Percentiles rank a stretch among this genome's conserved stretches.
phyloP scores from a whole-genome alignment of 2,888 invertebrate species.

The Ptycholaimellus sp. region DNA sequence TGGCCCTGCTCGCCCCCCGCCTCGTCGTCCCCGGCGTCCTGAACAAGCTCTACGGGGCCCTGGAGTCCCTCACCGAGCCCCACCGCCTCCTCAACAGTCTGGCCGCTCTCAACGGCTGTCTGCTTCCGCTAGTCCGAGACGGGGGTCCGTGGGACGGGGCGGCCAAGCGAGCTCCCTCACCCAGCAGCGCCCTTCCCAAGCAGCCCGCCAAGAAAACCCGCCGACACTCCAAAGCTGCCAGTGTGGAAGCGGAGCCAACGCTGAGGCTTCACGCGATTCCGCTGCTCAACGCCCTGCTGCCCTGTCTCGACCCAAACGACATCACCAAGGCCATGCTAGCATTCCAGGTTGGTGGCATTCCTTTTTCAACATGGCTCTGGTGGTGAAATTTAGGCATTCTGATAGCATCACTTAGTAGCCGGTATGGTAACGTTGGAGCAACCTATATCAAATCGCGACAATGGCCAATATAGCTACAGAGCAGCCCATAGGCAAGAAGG shows the following conservation, averaged over 20 bases:
- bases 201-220: background rate
- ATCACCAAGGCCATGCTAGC: conserved; percentile 35
- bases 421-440: too few relatives aligned
- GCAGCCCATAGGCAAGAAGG: too few relatives aligned
- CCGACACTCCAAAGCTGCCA: background rate
- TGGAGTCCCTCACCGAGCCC: conserved; percentile 66
- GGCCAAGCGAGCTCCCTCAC: background rate
- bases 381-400: too few relatives aligned
- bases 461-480: too few relatives aligned
- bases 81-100: conserved; percentile 37
- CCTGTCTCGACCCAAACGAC: conserved; percentile 73
- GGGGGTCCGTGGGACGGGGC: conserved; percentile 8
- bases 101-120: conserved; percentile 28
- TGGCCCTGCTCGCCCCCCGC: conserved; percentile 54
- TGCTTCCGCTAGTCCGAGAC: conserved; percentile 27
- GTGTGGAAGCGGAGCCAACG: background rate
- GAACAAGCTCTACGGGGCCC: conserved; percentile 48
- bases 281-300: conserved; percentile 50
- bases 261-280: conserved; percentile 43
- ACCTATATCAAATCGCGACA: too few relatives aligned
- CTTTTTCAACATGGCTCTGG: conserved; percentile 1
- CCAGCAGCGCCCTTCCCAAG: background rate
- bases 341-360: conserved; percentile 14
- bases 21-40: conserved; percentile 56
- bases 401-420: too few relatives aligned